Evolutionary conservation across 2,113 vertebrate genomes (phyloP), one percentile per base, ranked within the genome.

Genomic region (Thermophis baileyi): DNA sequence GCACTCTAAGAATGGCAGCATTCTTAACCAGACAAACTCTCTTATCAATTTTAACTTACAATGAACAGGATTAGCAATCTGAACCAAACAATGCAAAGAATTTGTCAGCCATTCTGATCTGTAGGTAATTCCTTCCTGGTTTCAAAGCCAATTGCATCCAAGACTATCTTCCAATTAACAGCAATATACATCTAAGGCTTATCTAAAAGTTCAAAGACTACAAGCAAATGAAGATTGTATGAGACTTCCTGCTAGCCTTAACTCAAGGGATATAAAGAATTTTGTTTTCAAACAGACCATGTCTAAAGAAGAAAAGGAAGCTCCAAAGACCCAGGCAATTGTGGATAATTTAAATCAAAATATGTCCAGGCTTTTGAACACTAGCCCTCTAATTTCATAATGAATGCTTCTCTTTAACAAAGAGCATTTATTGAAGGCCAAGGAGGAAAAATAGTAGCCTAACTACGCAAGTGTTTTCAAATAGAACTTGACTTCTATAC

Each of bases 271-370:
- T 93, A 94, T 94, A 94, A 22, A 96, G 92, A 60, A 94, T 93
- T 87, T 51, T 44, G 9, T 25, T 2, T 1, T 2, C 12, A 81
- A 90, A 89, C 7, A 53, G 44, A 16, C 53, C 54, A 69, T 92
- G 93, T 0, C 0, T 51, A 88, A 16, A 90, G 94, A 8, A 40
- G 47, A 24, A 16, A 16, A 2, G 20, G 20, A 35, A 27, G 9
- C 1, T 47, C 40, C 54, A 47, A 25, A 94, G 92, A 96, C 94
- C 27, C 50, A 96, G 93, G 94, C 90, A 95, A 95, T 93, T 96
- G 93, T 53, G 63, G 90, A 54, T 95, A 97, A 97, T 96, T 97
- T 94, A 95, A 93, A 95, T 96, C 94, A 97, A 94, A 94, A 91
- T 90, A 91, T 46, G 92, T 27, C 49, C 90, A 90, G 85, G 90